A percentile compares a stretch with the other conserved stretches of the same genome.
Evolutionary conservation across 2,113 vertebrate species (phyloP).

Genomic region (Candoia aspera): DNA sequence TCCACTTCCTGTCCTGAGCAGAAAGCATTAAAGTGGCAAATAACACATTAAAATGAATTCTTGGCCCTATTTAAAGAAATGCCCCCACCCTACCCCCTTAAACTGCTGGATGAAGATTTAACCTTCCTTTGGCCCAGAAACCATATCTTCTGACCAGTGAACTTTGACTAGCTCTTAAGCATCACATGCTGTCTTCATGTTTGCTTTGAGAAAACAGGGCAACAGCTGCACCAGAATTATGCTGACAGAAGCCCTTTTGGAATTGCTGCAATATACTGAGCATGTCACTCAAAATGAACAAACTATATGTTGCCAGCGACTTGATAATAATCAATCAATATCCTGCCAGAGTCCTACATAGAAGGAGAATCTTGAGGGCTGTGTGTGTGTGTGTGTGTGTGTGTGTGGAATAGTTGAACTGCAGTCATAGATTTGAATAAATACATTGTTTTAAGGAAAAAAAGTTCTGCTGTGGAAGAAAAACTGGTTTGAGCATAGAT

Average conservation of each 20-base stretch:
- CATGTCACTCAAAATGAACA: background rate
- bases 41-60: background rate
- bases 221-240: background rate
- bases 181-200: background rate
- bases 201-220: background rate
- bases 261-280: background rate
- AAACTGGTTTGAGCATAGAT: background rate
- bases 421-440: background rate
- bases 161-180: conserved; percentile 1
- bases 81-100: too few species aligned
- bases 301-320: too few species aligned
- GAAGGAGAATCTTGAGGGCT: background rate
- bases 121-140: background rate
- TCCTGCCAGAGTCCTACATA: background rate
- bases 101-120: background rate
- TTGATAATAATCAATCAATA: background rate
- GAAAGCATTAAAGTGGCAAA: background rate
- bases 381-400: background rate
- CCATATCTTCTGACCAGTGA: background rate
- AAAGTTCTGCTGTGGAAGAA: background rate
- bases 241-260: background rate
- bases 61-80: background rate
- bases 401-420: background rate
- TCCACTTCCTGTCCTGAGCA: background rate
- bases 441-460: background rate